phyloP scores from a whole-genome alignment of 2,113 vertebrate species.

The Halcyon malimbica region DNA sequence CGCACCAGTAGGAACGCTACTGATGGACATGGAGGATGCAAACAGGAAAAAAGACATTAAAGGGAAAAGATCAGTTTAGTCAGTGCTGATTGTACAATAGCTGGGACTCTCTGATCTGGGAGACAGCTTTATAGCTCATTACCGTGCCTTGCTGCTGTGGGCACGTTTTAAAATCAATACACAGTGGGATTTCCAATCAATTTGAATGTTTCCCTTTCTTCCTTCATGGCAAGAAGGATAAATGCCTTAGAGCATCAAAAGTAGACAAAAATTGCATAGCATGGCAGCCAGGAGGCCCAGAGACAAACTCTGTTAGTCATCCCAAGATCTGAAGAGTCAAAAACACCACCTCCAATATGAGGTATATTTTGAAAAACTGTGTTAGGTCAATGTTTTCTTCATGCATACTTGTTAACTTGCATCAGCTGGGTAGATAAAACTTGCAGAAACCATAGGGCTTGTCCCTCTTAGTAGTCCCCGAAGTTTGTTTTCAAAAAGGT shows the following conservation, averaged over 20 bases:
- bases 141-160: neutral
- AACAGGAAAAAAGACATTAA: neutral
- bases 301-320: neutral
- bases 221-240: neutral
- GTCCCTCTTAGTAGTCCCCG: neutral
- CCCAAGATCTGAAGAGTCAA: neutral
- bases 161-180: neutral
- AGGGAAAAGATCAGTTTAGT: neutral
- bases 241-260: neutral
- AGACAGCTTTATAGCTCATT: neutral
- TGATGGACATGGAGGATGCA: neutral
- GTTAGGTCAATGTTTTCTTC: neutral
- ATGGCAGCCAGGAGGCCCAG: neutral
- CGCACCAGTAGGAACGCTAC: neutral
- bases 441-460: neutral
- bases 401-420: neutral
- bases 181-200: neutral
- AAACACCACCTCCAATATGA: neutral
- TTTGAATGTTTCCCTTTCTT: neutral
- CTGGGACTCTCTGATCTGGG: neutral
- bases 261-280: conserved; percentile 16
- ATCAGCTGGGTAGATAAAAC: neutral
- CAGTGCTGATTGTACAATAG: neutral
- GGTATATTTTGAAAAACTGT: conserved; percentile 25
- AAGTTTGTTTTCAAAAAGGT: neutral